A percentile compares a stretch with the other conserved stretches of the same genome.
phyloP scores from a whole-genome alignment of 2,888 invertebrate species.

The Camptogramma bilineatum region DNA sequence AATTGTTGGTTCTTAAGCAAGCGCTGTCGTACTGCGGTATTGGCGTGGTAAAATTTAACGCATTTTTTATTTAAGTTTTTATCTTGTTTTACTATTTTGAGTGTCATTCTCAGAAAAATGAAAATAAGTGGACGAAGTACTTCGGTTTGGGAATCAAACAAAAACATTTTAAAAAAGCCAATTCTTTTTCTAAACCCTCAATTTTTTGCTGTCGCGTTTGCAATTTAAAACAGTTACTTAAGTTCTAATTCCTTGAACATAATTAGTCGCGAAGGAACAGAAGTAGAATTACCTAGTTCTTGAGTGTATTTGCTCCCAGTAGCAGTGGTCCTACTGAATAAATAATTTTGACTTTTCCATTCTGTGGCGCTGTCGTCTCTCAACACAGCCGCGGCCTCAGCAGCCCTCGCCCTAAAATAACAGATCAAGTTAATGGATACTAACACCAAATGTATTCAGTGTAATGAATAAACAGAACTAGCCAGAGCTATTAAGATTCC shows the following conservation, averaged over 20 bases:
- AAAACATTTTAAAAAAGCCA: too few relatives aligned
- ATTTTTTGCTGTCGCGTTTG: too few relatives aligned
- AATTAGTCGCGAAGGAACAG: too few relatives aligned
- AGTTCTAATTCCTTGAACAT: too few relatives aligned
- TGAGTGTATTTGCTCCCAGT: too few relatives aligned
- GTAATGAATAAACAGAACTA: conserved; percentile 5
- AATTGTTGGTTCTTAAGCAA: not conserved
- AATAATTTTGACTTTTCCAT: not conserved
- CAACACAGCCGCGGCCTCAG: not conserved
- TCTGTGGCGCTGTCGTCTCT: not conserved
- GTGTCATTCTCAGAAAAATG: not conserved
- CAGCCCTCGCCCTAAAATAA: not conserved
- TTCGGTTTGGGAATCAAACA: too few relatives aligned
- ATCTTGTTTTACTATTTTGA: not conserved
- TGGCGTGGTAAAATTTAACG: not conserved
- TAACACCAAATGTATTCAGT: conserved; percentile 1
- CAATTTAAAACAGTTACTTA: too few relatives aligned
- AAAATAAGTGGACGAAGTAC: too few relatives aligned
- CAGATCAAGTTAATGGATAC: not conserved
- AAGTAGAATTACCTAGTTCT: too few relatives aligned
- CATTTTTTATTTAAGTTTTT: not conserved
- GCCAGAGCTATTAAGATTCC: conserved; percentile 2
- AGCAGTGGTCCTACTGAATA: too few relatives aligned
- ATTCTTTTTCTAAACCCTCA: too few relatives aligned
- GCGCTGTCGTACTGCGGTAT: not conserved